Evolutionary conservation across 2,113 vertebrate genomes (phyloP).

Genomic region (Zosterops borbonicus): DNA sequence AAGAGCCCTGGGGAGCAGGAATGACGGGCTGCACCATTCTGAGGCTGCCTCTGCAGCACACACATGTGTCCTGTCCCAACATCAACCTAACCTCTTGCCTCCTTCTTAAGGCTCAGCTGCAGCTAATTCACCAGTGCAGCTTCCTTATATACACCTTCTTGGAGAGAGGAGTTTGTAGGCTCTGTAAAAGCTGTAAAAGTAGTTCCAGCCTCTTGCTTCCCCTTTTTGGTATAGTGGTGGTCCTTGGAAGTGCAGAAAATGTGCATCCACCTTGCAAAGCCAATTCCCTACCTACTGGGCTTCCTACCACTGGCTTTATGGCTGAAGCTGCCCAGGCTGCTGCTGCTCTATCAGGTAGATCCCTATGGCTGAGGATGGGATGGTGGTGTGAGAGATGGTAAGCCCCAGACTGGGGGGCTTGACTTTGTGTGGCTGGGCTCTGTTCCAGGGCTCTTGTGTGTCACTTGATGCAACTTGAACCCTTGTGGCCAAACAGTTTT

Average conservation of each 20-base stretch:
- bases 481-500: background rate
- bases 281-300: background rate
- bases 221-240: rapidly evolving
- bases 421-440: background rate
- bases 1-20: background rate
- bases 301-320: background rate
- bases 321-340: background rate
- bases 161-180: background rate
- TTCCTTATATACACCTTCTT: background rate
- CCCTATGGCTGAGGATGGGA: background rate
- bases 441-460: too few species aligned
- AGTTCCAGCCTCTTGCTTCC: rapidly evolving
- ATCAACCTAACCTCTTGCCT: background rate
- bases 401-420: rapidly evolving
- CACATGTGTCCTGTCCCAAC: background rate
- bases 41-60: background rate
- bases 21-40: rapidly evolving
- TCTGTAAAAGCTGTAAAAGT: background rate
- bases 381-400: background rate
- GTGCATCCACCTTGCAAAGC: background rate
- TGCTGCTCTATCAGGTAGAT: background rate
- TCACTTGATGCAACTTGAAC: background rate
- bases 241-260: background rate
- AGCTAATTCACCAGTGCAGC: background rate
- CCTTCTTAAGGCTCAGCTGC: background rate